Evolutionary conservation across 2,113 vertebrate species (phyloP), one percentile per base, ranked within the genome.

Genomic region (Falcunculus frontatus): DNA sequence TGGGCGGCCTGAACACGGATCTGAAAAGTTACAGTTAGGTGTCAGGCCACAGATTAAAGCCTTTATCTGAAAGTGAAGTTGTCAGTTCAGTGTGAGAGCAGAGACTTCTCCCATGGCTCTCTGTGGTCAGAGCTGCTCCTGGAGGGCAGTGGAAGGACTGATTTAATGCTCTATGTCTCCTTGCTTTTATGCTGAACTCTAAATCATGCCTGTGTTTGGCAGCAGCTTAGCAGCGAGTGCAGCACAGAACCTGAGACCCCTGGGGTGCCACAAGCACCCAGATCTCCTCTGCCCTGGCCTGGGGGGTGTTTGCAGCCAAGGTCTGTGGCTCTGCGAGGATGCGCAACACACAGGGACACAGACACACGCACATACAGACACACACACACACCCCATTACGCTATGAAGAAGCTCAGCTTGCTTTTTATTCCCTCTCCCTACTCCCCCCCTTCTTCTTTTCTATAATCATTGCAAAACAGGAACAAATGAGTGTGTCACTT

Each of bases 401-500:
- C 22, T 11, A 25, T 5, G 63, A 64, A 92, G 88, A 21, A 57
- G 49, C 86, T 84, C 86, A 14, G 52, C 64, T 94, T 42, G 79
- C 87, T 80, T 73, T 86, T 74, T 49, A 74, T 86, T 90, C 75
- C 57, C 25, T 60, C 68, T 35, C 60, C 39, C 46, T 22, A 4
- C 46, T 64, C 56, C 60, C 49, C n/a, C 6, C 41, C 59, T 21
- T 21, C 67, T 90, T 39, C 65, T 95, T 93, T 85, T 82, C 81
- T 96, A 23, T 94, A 96, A 94, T 93, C 84, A 81, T 95, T 93
- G 89, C 94, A 88, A 93, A 96, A 93, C 86, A 94, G 95, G 95
- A 96, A 96, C 88, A 96, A 97, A 96, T 95, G 93, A 97, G 86
- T 95, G 84, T 94, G 95, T 96, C 94, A 69, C 96, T 97, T 96